Evolutionary conservation across 2,888 invertebrate genomes (phyloP), one percentile per base, ranked within the genome.

Genomic region (Ctenicera cuprea): DNA sequence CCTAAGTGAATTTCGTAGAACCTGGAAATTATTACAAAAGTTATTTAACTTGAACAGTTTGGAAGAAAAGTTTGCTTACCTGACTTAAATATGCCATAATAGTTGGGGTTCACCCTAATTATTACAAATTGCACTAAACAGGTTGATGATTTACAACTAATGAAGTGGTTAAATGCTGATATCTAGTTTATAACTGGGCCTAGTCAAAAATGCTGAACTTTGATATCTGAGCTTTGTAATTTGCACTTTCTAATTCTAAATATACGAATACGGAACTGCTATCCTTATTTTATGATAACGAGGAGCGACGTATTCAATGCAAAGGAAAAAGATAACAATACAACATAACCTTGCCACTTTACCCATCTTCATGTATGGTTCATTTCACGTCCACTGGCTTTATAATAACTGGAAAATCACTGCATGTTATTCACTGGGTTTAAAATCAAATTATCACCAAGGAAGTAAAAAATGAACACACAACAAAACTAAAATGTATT

Each of bases 151-250:
- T 33, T 33, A 5, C 1, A 33, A 33, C 2, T 9, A 3, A 8
- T 18, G 4, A 45, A 18, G 8, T 45, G 18, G 14, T 4, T 4
- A n/a, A 43, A n/a, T n/a, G n/a, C n/a, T 43, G n/a, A 43, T n/a
- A 26, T 26, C n/a, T n/a, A 43, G n/a, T 43, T 43, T 43, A n/a
- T 43, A 26, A 52, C 12, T 45, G 18, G 16, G 20, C 11, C 11
- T 9, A 3, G 1, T 7, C 0, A 9, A 16, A 18, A 48, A 26
- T 14, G n/a, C 12, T 30, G 54, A 12, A 54, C 54, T 54, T 54
- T 54, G 54, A 14, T 54, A 54, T 54, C n/a, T 63, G 48, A 48
- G 41, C 33, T 48, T 63, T 63, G 63, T 16, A 48, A 16, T 48
- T 63, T 63, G 63, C 4, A 48, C 48, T 48, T 54, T 30, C 14